phyloP scores from a whole-genome alignment of 64 coral and sea anemone species.

The Hydrozoanthus tunicans region DNA sequence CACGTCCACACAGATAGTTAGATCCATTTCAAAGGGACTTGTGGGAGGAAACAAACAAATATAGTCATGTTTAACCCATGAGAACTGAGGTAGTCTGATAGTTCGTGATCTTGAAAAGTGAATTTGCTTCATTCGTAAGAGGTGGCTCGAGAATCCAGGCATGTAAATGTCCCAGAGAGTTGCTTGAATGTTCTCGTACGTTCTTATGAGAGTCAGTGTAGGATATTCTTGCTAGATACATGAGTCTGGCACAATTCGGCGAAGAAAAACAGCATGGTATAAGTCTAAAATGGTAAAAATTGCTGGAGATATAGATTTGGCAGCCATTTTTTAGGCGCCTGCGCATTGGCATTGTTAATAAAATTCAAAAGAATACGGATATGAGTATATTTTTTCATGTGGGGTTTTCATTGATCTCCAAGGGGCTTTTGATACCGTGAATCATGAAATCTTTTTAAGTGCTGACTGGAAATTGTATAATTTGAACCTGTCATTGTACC shows the following conservation, averaged over 20 bases:
- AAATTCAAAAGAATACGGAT: too few relatives aligned
- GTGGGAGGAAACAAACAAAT: neutral
- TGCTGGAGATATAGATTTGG: neutral
- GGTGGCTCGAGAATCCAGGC: neutral
- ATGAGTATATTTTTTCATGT: too few relatives aligned
- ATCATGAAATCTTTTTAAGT: too few relatives aligned
- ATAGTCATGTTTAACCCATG: neutral
- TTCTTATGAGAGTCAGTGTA: neutral
- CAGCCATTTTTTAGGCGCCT: neutral
- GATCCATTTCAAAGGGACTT: constrained; percentile 14
- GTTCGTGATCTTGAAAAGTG: constrained; percentile 10
- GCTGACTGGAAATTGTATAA: too few relatives aligned
- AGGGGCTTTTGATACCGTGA: too few relatives aligned
- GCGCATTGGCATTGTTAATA: neutral
- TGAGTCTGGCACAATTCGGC: neutral
- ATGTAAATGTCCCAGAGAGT: neutral
- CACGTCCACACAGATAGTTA: constrained; percentile 21
- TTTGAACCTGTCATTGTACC: too few relatives aligned
- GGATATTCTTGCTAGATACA: constrained; percentile 15
- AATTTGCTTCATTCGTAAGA: neutral
- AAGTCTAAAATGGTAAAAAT: neutral
- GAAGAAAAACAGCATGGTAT: neutral
- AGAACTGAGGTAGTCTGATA: constrained; percentile 5
- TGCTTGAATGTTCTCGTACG: neutral
- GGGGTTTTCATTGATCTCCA: too few relatives aligned